phyloP scores from a whole-genome alignment of 1,140 invertebrate species.

The Pseudachorutes palmiensis region DNA sequence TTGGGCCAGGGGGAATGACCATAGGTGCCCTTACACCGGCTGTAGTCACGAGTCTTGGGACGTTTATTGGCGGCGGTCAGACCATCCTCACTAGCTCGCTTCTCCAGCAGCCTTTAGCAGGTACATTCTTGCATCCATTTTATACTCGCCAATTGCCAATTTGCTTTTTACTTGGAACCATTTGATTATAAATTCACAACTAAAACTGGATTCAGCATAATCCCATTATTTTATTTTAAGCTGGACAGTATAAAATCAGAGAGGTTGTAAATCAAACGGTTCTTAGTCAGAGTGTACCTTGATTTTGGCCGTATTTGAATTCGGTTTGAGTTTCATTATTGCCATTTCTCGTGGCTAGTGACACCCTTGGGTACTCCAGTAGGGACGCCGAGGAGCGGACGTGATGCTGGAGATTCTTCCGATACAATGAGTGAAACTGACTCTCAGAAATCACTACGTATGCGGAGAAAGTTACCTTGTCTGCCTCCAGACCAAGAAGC shows the following conservation, averaged over 20 bases:
- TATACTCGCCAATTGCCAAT: too few species aligned
- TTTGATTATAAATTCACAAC: too few species aligned
- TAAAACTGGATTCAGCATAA: too few species aligned
- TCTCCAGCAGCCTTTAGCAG: conserved; percentile 31
- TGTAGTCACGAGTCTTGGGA: conserved; percentile 36
- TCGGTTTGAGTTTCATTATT: too few species aligned
- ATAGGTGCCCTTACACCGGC: conserved; percentile 35
- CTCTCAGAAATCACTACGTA: conserved; percentile 48
- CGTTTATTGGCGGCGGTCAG: conserved; percentile 32
- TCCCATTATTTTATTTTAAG: too few species aligned
- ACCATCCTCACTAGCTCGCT: conserved; percentile 31
- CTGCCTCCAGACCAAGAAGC: conserved; percentile 53
- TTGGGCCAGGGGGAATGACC: conserved; percentile 29
- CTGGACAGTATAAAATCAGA: too few species aligned
- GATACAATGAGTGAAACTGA: conserved; percentile 50
- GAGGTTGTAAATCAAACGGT: too few species aligned
- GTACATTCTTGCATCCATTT: too few species aligned
- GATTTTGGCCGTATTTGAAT: too few species aligned
- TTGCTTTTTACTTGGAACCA: too few species aligned
- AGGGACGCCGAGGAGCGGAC: conserved; percentile 43
- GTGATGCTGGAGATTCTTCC: conserved; percentile 45
- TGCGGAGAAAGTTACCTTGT: conserved; percentile 51
- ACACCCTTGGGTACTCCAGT: conserved; percentile 44
- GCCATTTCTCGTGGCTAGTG: conserved; percentile 22
- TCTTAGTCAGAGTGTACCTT: too few species aligned